phyloP scores from a whole-genome alignment of 2,113 vertebrate species.

The Rhinichthys klamathensis region DNA sequence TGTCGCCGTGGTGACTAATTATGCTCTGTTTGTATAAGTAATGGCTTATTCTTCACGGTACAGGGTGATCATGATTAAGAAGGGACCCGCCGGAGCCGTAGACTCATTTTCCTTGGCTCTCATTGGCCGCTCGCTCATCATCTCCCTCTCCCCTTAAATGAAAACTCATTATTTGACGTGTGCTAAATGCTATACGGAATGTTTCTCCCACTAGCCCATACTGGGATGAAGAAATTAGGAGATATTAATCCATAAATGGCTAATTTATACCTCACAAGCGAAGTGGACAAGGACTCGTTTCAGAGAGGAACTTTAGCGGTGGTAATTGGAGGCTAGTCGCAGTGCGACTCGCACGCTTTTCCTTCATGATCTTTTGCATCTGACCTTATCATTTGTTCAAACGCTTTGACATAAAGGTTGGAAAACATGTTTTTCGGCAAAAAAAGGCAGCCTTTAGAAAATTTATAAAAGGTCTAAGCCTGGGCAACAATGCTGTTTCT shows the following conservation, averaged over 20 bases:
- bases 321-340: constrained; percentile 8
- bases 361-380: constrained; percentile 56
- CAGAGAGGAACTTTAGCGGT: not conserved
- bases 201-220: not conserved
- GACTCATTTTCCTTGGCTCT: constrained; percentile 17
- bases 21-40: constrained; percentile 70
- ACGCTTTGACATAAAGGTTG: constrained; percentile 60
- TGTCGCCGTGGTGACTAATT: constrained; percentile 68
- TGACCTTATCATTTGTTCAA: constrained; percentile 59
- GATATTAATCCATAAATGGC: constrained; percentile 63
- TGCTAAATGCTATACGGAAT: constrained; percentile 46
- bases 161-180: constrained; percentile 43
- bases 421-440: constrained; percentile 47
- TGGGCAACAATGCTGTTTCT: not conserved
- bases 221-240: constrained; percentile 63
- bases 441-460: constrained; percentile 38
- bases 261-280: constrained; percentile 58
- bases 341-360: constrained; percentile 7
- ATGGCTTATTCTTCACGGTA: constrained; percentile 65
- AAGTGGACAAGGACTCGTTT: constrained; percentile 54
- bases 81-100: constrained; percentile 10
- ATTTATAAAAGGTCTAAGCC: not conserved
- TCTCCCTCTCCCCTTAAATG: constrained; percentile 23
- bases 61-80: constrained; percentile 57
- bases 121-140: constrained; percentile 28